Evolutionary conservation across 2,888 invertebrate genomes (phyloP).

Genomic region (Agriopis leucophaearia): DNA sequence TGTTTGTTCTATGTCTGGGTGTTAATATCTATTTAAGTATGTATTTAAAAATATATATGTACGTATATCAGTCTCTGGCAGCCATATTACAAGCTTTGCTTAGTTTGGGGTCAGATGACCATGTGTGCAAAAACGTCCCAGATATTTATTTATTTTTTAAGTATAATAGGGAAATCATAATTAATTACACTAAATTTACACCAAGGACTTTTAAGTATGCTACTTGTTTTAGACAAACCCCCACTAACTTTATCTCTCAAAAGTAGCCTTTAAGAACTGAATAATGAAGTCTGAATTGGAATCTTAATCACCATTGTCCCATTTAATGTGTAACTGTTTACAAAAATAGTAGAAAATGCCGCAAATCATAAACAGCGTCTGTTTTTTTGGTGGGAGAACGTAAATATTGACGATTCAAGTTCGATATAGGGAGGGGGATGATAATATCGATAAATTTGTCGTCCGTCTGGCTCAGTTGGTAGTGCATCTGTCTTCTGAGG

Average conservation of each 20-base stretch:
- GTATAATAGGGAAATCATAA: too few relatives aligned
- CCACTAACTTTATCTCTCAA: neutral
- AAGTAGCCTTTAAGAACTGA: neutral
- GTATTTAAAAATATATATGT: too few relatives aligned
- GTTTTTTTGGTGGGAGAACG: conserved; percentile 38
- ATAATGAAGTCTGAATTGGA: conserved; percentile 6
- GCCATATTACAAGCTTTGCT: too few relatives aligned
- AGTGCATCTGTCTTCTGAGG: too few relatives aligned
- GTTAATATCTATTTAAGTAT: too few relatives aligned
- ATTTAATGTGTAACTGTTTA: conserved; percentile 33
- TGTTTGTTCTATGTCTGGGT: too few relatives aligned
- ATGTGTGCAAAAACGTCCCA: too few relatives aligned
- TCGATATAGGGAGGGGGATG: conserved; percentile 37
- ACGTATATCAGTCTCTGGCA: too few relatives aligned
- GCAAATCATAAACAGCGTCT: conserved; percentile 39
- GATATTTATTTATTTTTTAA: too few relatives aligned
- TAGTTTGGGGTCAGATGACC: too few relatives aligned
- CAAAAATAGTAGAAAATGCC: conserved; percentile 42
- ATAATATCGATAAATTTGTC: conserved; percentile 30
- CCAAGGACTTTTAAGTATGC: neutral
- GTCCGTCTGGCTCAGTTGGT: too few relatives aligned
- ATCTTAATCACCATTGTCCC: conserved; percentile 5
- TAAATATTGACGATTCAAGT: conserved; percentile 53
- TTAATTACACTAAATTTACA: too few relatives aligned
- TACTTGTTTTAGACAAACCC: conserved; percentile 9